Percentiles rank a stretch among this genome's conserved stretches.
Evolutionary conservation across 2,888 invertebrate species (phyloP).

Genomic region (Cancer borealis): DNA sequence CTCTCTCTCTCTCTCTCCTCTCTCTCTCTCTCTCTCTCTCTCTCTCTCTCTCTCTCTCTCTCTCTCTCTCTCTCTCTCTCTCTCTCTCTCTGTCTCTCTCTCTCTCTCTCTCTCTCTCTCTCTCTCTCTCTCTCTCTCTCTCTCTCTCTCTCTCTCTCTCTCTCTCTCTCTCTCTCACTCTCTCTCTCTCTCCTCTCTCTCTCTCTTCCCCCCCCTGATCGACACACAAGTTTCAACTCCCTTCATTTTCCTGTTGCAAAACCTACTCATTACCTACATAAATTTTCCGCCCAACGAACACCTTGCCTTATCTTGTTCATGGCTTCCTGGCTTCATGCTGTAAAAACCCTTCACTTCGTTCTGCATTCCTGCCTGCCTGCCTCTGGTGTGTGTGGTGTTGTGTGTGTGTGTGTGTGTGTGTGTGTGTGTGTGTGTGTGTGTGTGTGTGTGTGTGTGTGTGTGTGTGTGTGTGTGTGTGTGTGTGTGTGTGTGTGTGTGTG

Average conservation of each 20-base stretch:
- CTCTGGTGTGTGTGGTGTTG: no score
- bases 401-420: no score
- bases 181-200: no score
- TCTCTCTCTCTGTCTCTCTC: no score
- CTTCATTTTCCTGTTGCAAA: conserved; percentile 2
- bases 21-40: conserved; percentile 13
- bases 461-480: not conserved
- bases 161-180: no score
- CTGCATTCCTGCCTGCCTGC: not conserved
- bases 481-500: not conserved
- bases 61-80: no score
- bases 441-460: not conserved
- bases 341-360: not conserved
- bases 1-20: no score
- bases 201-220: not conserved
- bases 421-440: no score
- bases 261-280: not conserved
- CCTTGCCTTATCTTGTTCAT: not conserved
- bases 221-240: not conserved
- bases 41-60: not conserved
- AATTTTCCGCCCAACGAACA: not conserved
- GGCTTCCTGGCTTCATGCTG: not conserved
- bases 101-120: no score
- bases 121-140: no score
- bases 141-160: no score